Evolutionary conservation across 2,113 vertebrate species (phyloP).

Genomic region (Ceuthmochares aereus): DNA sequence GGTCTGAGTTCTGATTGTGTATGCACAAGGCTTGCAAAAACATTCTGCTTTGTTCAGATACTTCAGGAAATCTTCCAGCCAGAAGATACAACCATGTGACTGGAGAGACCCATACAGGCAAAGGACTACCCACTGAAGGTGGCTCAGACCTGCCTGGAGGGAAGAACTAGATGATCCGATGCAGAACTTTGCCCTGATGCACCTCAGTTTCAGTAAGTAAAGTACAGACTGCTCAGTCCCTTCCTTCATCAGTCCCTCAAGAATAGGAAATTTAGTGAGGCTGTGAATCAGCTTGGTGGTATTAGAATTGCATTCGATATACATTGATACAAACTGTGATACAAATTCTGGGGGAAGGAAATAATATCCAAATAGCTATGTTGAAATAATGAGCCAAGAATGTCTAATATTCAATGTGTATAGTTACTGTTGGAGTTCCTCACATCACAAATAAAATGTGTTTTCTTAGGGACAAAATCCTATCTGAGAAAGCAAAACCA

Average conservation of each 20-base stretch:
- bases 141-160: constrained; percentile 69
- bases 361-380: not conserved
- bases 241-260: not conserved
- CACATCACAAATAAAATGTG: not conserved
- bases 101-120: constrained; percentile 71
- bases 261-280: not conserved
- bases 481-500: not conserved
- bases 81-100: constrained; percentile 69
- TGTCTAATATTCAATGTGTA: not conserved
- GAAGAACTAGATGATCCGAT: constrained; percentile 61
- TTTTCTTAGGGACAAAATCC: not conserved
- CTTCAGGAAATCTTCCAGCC: constrained; percentile 80
- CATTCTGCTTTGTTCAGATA: constrained; percentile 40
- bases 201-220: constrained; percentile 73
- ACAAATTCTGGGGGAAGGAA: not conserved
- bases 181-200: constrained; percentile 70
- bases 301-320: not conserved
- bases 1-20: not conserved
- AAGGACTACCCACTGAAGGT: constrained; percentile 76
- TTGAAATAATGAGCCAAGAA: not conserved
- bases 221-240: not conserved
- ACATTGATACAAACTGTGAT: too few relatives aligned
- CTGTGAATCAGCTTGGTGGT: not conserved
- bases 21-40: not conserved
- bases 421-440: not conserved